Conservation (phyloP, 1,140 invertebrate species). For the Aplysia californica region DNA sequence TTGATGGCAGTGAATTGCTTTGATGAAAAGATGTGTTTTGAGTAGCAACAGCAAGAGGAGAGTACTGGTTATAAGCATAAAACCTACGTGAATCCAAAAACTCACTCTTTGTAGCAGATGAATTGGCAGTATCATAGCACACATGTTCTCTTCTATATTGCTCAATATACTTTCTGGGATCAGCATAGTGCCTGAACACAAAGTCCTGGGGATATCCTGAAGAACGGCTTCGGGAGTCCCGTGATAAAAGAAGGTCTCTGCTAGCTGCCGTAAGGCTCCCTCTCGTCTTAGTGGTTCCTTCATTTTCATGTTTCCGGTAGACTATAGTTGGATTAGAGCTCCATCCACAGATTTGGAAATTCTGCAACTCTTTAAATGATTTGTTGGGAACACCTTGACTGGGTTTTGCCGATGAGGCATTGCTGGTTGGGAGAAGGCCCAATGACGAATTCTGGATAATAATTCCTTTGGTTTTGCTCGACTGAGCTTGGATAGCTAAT, state of each 20-base stretch:
- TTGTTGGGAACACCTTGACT: too few species aligned
- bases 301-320: slow-evolving; percentile 39
- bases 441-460: too few species aligned
- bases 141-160: slow-evolving; percentile 56
- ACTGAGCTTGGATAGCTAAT: too few species aligned
- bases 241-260: too few species aligned
- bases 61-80: slow-evolving; percentile 17
- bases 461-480: too few species aligned
- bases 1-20: not conserved
- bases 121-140: slow-evolving; percentile 30
- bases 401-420: too few species aligned
- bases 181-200: slow-evolving; percentile 56
- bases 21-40: not conserved
- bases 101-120: slow-evolving; percentile 18
- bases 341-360: slow-evolving; percentile 40
- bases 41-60: not conserved
- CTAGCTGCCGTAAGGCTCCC: too few species aligned
- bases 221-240: too few species aligned
- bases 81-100: slow-evolving; percentile 19
- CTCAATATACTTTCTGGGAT: slow-evolving; percentile 51
- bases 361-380: not conserved
- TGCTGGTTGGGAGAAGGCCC: too few species aligned
- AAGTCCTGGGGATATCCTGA: slow-evolving; percentile 23
- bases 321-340: slow-evolving; percentile 35
- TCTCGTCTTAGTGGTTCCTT: too few species aligned